Evolutionary conservation across 1,140 invertebrate genomes (phyloP).

Genomic region (Solenopsis fugax): DNA sequence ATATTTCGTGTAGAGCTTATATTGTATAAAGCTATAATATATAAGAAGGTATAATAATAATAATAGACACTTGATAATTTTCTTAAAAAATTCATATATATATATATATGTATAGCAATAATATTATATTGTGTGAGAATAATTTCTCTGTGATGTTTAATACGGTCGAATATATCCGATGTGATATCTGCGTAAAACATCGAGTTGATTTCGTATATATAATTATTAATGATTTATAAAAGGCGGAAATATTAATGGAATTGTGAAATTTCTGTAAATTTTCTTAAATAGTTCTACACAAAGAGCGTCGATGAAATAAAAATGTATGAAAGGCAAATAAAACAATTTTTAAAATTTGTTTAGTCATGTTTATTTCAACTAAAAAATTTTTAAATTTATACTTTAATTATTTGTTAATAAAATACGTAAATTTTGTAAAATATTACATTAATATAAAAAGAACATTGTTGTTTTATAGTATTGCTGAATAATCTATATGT

Average conservation of each 20-base stretch:
- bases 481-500: background rate
- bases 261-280: conserved; percentile 68
- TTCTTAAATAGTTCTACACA: conserved; percentile 54
- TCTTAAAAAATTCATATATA: conserved; percentile 34
- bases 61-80: conserved; percentile 34
- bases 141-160: conserved; percentile 66
- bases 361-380: conserved; percentile 12
- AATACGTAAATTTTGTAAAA: background rate
- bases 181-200: conserved; percentile 31
- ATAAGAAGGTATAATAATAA: conserved; percentile 13
- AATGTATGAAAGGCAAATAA: conserved; percentile 55
- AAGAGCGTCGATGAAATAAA: conserved; percentile 26
- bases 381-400: background rate
- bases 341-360: conserved; percentile 48
- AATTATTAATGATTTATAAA: conserved; percentile 39
- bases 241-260: conserved; percentile 40
- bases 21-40: conserved; percentile 55
- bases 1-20: conserved; percentile 71
- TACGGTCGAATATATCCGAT: background rate
- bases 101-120: conserved; percentile 41
- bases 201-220: conserved; percentile 3
- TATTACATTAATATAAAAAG: background rate
- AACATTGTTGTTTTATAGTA: background rate
- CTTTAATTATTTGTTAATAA: background rate
- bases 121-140: conserved; percentile 41